Evolutionary conservation across 1,140 invertebrate species (phyloP).

Genomic region (Maniola jurtina): DNA sequence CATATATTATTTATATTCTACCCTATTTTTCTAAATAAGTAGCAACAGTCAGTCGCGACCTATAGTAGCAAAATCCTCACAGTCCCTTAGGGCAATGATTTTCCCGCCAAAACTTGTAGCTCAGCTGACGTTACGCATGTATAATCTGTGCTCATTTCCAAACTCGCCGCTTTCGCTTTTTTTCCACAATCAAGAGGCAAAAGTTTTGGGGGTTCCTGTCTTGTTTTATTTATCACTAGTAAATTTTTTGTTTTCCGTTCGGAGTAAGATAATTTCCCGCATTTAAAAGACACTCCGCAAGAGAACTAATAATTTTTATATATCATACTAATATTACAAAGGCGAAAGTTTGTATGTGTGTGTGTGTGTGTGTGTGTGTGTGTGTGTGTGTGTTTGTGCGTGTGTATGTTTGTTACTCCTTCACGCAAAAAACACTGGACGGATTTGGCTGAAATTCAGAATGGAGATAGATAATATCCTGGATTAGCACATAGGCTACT

Average conservation of each 20-base stretch:
- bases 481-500: too few relatives aligned
- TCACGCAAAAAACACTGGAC: too few relatives aligned
- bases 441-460: too few relatives aligned
- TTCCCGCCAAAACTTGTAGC: constrained; percentile 40
- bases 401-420: too few relatives aligned
- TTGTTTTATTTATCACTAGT: too few relatives aligned
- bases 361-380: constrained; percentile 17
- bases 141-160: constrained; percentile 56
- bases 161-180: constrained; percentile 39
- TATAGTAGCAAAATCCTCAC: constrained; percentile 9
- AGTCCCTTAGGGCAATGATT: constrained; percentile 20
- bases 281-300: too few relatives aligned
- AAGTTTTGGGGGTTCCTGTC: too few relatives aligned
- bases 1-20: too few relatives aligned
- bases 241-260: too few relatives aligned
- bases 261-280: too few relatives aligned
- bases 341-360: constrained; percentile 36
- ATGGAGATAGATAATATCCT: too few relatives aligned
- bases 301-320: too few relatives aligned
- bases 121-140: constrained; percentile 55
- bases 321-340: constrained; percentile 48
- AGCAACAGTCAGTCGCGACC: not conserved
- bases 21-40: not conserved
- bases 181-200: not conserved
- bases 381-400: not conserved